Conservation (phyloP, 2,888 invertebrate species). For the Meandrusa payeni region DNA sequence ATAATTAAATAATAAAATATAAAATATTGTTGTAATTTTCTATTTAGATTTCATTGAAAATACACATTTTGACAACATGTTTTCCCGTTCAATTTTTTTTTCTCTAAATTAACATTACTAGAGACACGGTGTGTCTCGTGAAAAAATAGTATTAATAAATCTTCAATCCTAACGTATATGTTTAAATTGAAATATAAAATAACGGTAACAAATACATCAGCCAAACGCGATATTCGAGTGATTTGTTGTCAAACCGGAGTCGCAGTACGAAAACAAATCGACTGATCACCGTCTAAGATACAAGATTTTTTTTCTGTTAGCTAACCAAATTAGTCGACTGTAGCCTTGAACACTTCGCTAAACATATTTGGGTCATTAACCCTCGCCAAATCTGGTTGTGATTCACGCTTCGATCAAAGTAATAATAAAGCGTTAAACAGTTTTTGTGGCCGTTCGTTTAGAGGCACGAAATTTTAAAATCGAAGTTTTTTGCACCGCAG, state of each 20-base stretch:
- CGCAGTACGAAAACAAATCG: constrained; percentile 46
- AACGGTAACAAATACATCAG: constrained; percentile 57
- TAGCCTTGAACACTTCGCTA: constrained; percentile 76
- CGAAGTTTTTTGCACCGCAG: constrained; percentile 50
- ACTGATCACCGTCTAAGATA: constrained; percentile 52
- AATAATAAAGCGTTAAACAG: constrained; percentile 74
- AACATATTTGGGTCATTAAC: constrained; percentile 79
- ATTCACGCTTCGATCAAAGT: constrained; percentile 76
- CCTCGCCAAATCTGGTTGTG: constrained; percentile 77
- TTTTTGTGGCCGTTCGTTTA: constrained; percentile 72
- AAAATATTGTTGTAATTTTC: too few relatives aligned
- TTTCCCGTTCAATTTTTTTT: too few relatives aligned
- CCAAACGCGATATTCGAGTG: constrained; percentile 49
- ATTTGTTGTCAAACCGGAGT: constrained; percentile 19
- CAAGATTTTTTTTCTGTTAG: constrained; percentile 60
- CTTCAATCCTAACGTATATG: too few relatives aligned
- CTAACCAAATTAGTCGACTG: constrained; percentile 62
- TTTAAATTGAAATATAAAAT: too few relatives aligned
- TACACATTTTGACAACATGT: too few relatives aligned
- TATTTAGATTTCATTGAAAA: too few relatives aligned
- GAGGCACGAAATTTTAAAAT: constrained; percentile 54
- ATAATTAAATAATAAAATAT: too few relatives aligned
- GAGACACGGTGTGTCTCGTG: too few relatives aligned
- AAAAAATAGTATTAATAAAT: too few relatives aligned
- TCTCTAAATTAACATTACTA: too few relatives aligned